Evolutionary conservation across 2,888 invertebrate species (phyloP).

Genomic region (Drosophila longiperda): DNA sequence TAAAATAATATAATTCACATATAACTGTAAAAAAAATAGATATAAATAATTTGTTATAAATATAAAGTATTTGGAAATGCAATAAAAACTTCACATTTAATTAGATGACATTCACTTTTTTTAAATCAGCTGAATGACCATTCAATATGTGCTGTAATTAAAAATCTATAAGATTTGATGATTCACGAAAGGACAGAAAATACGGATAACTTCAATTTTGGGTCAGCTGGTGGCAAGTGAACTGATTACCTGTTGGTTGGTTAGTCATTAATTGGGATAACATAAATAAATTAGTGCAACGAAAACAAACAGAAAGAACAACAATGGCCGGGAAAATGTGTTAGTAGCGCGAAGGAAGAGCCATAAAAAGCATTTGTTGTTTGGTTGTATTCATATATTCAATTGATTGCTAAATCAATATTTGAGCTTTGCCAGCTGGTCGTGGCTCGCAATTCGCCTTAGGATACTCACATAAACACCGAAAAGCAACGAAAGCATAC

Average conservation of each 20-base stretch:
- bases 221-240: slow-evolving; percentile 6
- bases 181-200: slow-evolving; percentile 8
- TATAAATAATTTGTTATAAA: too few relatives aligned
- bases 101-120: not conserved
- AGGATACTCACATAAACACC: slow-evolving; percentile 14
- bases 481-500: slow-evolving; percentile 4
- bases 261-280: slow-evolving; percentile 61
- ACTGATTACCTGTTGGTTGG: slow-evolving; percentile 36
- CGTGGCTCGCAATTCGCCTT: slow-evolving; percentile 23
- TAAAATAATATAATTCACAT: not conserved
- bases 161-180: slow-evolving; percentile 8
- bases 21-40: too few relatives aligned
- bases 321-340: slow-evolving; percentile 16
- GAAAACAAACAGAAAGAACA: slow-evolving; percentile 37
- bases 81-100: not conserved
- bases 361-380: slow-evolving; percentile 41
- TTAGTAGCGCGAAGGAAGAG: slow-evolving; percentile 4
- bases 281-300: slow-evolving; percentile 50
- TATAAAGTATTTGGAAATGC: not conserved
- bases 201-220: slow-evolving; percentile 22
- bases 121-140: not conserved
- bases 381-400: slow-evolving; percentile 55
- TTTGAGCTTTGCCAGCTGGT: slow-evolving; percentile 61
- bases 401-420: slow-evolving; percentile 74
- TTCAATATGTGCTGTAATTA: not conserved